A percentile compares a stretch with the other conserved stretches of the same genome.
These are phyloP conservation scores for Megaceryle torquata DNA, from an alignment of 2,113 vertebrate species.

Conservation along the genomic window DNA sequence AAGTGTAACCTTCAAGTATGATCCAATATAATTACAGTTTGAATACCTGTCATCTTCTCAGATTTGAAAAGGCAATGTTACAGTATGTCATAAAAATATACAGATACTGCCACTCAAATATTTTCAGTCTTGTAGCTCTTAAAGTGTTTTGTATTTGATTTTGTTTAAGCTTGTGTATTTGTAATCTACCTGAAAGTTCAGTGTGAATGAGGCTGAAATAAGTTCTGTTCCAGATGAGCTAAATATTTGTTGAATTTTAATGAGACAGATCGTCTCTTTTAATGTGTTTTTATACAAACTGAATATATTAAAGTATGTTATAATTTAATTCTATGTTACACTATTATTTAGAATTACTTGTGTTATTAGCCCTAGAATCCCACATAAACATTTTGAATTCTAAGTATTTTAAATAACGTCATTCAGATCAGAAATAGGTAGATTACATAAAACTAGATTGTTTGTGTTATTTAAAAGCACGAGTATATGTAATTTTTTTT, in stretches of 20 bases:
- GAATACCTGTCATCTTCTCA: slow-evolving; percentile 64
- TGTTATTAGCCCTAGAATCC: slow-evolving; percentile 3
- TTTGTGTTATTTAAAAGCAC: neutral
- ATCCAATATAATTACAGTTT: slow-evolving; percentile 58
- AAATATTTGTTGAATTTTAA: slow-evolving; percentile 65
- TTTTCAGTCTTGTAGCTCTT: neutral
- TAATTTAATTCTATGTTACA: slow-evolving; percentile 57
- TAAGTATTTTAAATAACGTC: slow-evolving; percentile 22
- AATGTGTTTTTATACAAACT: slow-evolving; percentile 59
- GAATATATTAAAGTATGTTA: slow-evolving; percentile 42
- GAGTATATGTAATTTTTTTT: neutral
- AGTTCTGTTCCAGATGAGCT: slow-evolving; percentile 41
- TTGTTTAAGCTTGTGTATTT: slow-evolving; percentile 11
- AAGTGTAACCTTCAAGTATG: slow-evolving; percentile 25
- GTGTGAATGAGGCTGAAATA: slow-evolving; percentile 31
- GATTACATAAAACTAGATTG: neutral
- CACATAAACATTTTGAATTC: neutral
- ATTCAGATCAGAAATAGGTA: neutral
- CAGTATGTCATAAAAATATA: slow-evolving; percentile 31
- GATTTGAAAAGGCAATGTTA: slow-evolving; percentile 51
- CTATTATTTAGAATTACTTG: slow-evolving; percentile 42
- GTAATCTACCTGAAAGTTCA: slow-evolving; percentile 46
- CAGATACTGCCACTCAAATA: slow-evolving; percentile 39
- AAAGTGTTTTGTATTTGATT: slow-evolving; percentile 39
- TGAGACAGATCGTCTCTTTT: slow-evolving; percentile 54